Evolutionary conservation across 1,140 invertebrate genomes (phyloP), one percentile per base, ranked within the genome.

Genomic region (Sitobion miscanthi): DNA sequence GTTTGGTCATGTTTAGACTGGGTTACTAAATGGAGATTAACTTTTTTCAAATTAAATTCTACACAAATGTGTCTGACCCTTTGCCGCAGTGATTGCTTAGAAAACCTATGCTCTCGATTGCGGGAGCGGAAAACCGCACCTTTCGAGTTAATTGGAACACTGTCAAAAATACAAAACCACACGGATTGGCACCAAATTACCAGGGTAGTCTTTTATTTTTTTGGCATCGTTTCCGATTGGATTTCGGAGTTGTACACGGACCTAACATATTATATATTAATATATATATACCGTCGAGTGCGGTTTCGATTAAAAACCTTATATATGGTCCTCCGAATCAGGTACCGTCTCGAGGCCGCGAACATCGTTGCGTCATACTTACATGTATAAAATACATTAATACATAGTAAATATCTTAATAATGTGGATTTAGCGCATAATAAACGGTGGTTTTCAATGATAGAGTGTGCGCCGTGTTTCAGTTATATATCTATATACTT

Each of bases 101-200:
- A n/a, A 77, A 77, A 45, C 85, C 42, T 87, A 35, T 35, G 49
- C 87, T 54, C 49, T 89, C 21, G 7, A 25, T 54, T 23, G 6
- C 20, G 25, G 85, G 4, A 77, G 14, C n/a, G 30, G 62, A 35
- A 47, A 86, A 86, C 88, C 88, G 88, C 85, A 86, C 85, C 85
- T 45, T 42, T 7, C 2, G 11, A 89, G 88, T 57, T 38, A 89
- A 57, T 89, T 89, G 88, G 88, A 89, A 89, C 88, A 54, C 88
- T 54, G 88, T 89, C 88, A 89, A 89, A 57, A 89, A 25, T 89
- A 89, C 88, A 11, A 38, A 35, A 57, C 35, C 88, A 87, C 86
- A 49, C 35, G 88, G 88, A 54, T 87, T 87, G 86, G 88, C 52
- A 42, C 88, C 88, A 54, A 89, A 89, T 89, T 89, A 89, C 52